Percentiles rank a stretch among this genome's conserved stretches.
Evolutionary conservation across 2,888 invertebrate genomes (phyloP).

Genomic region (Plebejus anna): DNA sequence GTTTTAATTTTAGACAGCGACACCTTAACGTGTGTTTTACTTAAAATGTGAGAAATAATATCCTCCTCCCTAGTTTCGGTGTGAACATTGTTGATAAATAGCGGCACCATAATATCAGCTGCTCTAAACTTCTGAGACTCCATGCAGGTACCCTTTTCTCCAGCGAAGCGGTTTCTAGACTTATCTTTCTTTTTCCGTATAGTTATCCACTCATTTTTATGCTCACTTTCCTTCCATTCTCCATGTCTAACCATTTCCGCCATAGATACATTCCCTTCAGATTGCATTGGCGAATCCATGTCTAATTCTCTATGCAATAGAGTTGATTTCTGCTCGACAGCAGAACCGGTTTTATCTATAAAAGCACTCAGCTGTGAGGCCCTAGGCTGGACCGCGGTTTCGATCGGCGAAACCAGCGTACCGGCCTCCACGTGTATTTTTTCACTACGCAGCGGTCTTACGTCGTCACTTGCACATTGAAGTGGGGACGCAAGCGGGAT

Average conservation of each 20-base stretch:
- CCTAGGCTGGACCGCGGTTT: neutral
- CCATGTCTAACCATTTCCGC: constrained; percentile 4
- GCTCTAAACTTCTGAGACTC: neutral
- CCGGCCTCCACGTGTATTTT: too few species aligned
- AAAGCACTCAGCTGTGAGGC: too few species aligned
- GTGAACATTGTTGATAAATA: neutral
- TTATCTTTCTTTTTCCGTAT: constrained; percentile 6
- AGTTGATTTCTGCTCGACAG: neutral
- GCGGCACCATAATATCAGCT: too few species aligned
- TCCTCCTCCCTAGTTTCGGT: neutral
- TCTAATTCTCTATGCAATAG: neutral
- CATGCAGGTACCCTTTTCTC: neutral
- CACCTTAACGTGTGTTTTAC: neutral
- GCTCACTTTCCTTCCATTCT: neutral
- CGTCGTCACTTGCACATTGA: too few species aligned
- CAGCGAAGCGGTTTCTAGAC: neutral
- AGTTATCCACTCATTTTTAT: constrained; percentile 4
- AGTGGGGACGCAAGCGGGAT: too few species aligned
- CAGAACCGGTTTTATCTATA: too few species aligned
- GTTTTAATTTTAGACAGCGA: too few species aligned
- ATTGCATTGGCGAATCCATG: neutral
- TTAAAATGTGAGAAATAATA: neutral
- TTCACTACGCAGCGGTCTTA: too few species aligned
- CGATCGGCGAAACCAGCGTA: too few species aligned
- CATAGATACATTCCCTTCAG: neutral